Evolutionary conservation across 2,797 vertebrate species (phyloP), one percentile per base, ranked within the genome.

Genomic region (Pelochelys cantorii): DNA sequence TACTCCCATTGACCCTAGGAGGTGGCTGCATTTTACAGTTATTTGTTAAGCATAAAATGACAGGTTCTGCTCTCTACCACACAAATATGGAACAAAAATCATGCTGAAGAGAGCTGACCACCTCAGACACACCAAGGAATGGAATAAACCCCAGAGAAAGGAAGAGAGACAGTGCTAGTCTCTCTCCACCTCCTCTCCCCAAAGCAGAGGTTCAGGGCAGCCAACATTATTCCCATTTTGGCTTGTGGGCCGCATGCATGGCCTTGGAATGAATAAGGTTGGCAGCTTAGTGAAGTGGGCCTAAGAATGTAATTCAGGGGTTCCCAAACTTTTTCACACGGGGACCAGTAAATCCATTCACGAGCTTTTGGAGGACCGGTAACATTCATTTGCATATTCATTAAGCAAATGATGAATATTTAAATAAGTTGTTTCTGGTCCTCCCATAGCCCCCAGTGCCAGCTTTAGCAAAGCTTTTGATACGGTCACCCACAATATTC

Each of bases 261-360:
- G 90, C 74, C 87, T 52, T 75, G 57, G 94, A 94, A 87, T 0
- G 3, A 85, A 82, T 85, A 92, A 18, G 91, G 87, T 13, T 0
- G 0, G 71, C 81, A 92, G 82, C 80, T 91, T 80, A 82, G 80
- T 77, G 82, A 91, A 92, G 94, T 42, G 42, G 42, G 42, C 5
- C 42, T 42, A 42, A 42, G 42, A 42, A 42, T 42, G 42, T 42
- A 42, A 42, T 42, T 42, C 42, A 42, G 42, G 42, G 42, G 42
- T 48, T 48, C 42, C 42, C 42, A 48, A 48, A 48, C 42, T 48
- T 48, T 48, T 48, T 48, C 7, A 48, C 42, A 48, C 42, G 2
- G 42, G 42, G 42, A 48, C 42, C 8, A 48, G 42, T 48, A 48
- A 48, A 48, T 48, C 42, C 42, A 48, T 48, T 48, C 42, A 48